phyloP scores from a whole-genome alignment of 64 coral and sea anemone genomes.

The Trachythela sp. region DNA sequence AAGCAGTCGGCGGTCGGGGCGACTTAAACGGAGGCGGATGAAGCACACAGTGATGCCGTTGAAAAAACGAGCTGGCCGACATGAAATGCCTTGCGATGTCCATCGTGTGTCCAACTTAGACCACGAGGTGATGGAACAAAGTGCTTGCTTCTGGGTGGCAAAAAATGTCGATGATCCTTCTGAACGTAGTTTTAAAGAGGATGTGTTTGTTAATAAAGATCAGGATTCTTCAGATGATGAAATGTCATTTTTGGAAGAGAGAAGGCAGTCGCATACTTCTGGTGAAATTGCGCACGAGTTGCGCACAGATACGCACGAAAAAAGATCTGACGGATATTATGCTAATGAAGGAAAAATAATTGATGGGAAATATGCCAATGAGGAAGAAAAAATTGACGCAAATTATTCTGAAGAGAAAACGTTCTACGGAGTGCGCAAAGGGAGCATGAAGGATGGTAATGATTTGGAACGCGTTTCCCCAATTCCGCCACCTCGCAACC shows the following conservation, averaged over 20 bases:
- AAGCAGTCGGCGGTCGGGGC: not conserved
- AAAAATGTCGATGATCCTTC: not conserved
- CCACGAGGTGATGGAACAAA: not conserved
- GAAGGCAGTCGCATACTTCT: not conserved
- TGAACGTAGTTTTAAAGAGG: not conserved
- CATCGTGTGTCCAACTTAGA: not conserved
- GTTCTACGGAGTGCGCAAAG: slow-evolving; percentile 16
- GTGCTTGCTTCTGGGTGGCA: slow-evolving; percentile 5
- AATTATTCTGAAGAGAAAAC: not conserved
- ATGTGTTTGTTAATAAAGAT: not conserved
- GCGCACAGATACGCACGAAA: not conserved
- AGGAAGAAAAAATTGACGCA: not conserved
- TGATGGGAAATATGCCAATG: not conserved
- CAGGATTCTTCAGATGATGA: not conserved
- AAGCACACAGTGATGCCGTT: slow-evolving; percentile 24
- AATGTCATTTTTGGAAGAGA: not conserved
- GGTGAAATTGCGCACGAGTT: not conserved
- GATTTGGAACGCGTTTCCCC: not conserved
- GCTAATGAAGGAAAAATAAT: not conserved
- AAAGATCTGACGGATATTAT: not conserved
- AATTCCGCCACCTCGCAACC: not conserved
- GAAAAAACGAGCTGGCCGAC: not conserved
- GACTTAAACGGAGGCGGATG: not conserved
- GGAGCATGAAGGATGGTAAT: not conserved
- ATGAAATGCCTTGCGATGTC: not conserved